Base-by-base conservation (phyloP, 2,113 vertebrate species). In the Notarius quadriscutis region DNA sequence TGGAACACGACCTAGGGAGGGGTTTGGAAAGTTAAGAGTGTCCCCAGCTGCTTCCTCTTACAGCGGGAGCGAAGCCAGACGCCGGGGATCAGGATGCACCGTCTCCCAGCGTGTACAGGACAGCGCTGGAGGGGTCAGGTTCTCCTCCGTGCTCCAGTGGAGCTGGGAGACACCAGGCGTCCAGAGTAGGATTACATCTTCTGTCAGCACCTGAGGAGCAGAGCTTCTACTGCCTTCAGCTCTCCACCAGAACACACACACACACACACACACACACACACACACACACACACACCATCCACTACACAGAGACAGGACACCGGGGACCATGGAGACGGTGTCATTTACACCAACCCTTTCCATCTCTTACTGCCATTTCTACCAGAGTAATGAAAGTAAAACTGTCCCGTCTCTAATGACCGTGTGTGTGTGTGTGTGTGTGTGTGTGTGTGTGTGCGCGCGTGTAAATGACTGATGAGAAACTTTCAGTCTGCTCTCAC, bases 131-230 rank as follows among this genome's bases (percentile, higher is more conserved):
- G 34, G 89, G 87, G n/a, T 89, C 53, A 41, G 50, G 41, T 89
- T 89, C 69, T 74, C 20, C 48, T 71, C 69, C 79, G 71, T 58
- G 84, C 82, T 83, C 57, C 84, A 60, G 85, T 91, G 84, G 84
- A 89, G 91, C 91, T 91, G 69, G 84, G 90, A 86, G 90, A 91
- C 89, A 90, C 91, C 83, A 83, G 83, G 71, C 75, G 78, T 78
- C 27, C 50, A 89, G 90, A 80, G 72, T 91, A 87, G 80, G 83
- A 79, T 86, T 90, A 89, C 90, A 86, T 86, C 81, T 20, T 83
- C 62, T 55, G 82, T 90, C 91, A 90, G 91, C 86, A 80, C 83
- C 85, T 79, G 83, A 86, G 72, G 83, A 85, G 30, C 69, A 72
- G 41, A 50, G 30, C 77, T 77, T 82, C 30, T 78, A 77, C 83